Conservation (phyloP, 1,140 invertebrate species). For the Muscidifurax raptorellus region DNA sequence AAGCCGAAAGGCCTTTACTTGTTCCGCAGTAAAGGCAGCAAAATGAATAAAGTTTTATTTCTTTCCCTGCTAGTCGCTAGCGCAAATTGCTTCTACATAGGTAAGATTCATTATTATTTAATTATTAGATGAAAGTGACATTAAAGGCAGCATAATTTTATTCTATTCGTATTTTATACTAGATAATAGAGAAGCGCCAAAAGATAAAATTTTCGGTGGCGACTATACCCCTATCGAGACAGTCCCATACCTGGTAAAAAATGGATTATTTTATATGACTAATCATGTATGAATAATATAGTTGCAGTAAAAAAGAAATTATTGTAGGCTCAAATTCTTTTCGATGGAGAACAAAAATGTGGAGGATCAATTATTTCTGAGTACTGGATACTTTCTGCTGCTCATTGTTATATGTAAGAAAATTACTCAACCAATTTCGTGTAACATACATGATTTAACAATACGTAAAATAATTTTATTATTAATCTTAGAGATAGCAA, state of each 20-base stretch:
- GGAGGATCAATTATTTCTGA: background rate
- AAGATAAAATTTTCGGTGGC: conserved; percentile 35
- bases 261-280: background rate
- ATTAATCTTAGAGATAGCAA: background rate
- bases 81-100: background rate
- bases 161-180: background rate
- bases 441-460: background rate
- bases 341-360: background rate
- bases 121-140: background rate
- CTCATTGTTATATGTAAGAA: background rate
- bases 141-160: background rate
- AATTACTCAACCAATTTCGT: background rate
- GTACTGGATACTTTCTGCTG: background rate
- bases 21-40: too few relatives aligned
- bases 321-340: background rate
- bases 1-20: too few relatives aligned
- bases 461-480: background rate
- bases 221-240: background rate
- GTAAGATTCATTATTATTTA: background rate
- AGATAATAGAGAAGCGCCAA: background rate
- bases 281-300: too few relatives aligned
- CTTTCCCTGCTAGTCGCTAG: background rate
- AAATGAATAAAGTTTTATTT: background rate
- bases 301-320: background rate
- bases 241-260: conserved; percentile 6